Percentiles rank a stretch among this genome's conserved stretches.
These are phyloP conservation scores for Zaprionus bogoriensis DNA, from an alignment of 2,888 invertebrate species.

Conservation along the genomic window DNA sequence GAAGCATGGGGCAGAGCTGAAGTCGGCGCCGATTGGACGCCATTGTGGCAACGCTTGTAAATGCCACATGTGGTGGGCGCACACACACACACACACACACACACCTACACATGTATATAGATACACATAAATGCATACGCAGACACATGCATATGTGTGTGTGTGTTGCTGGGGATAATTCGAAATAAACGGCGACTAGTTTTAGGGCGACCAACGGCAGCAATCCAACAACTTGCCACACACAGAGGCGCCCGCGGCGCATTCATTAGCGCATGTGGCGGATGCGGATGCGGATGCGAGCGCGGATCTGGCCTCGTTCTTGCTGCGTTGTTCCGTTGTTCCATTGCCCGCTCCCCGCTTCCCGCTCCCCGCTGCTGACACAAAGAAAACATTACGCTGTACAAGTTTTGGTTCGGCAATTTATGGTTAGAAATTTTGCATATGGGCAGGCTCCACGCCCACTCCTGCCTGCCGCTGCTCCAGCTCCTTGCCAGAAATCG, in stretches of 20 bases:
- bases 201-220: conserved; percentile 56
- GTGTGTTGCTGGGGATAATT: conserved; percentile 40
- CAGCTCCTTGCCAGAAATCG: background rate
- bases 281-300: conserved; percentile 24
- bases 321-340: conserved; percentile 49
- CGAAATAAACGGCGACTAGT: conserved; percentile 60
- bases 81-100: conserved; percentile 1
- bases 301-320: conserved; percentile 58
- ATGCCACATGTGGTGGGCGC: conserved; percentile 32
- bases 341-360: background rate
- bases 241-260: conserved; percentile 30
- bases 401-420: conserved; percentile 73
- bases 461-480: background rate
- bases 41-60: conserved; percentile 49
- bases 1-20: conserved; percentile 1
- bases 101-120: background rate
- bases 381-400: conserved; percentile 37
- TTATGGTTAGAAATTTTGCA: conserved; percentile 76
- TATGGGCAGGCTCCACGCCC: conserved; percentile 43
- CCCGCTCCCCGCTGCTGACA: background rate
- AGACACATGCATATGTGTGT: background rate
- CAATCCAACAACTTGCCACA: conserved; percentile 50
- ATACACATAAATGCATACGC: background rate
- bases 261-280: conserved; percentile 64
- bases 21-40: conserved; percentile 66